phyloP scores from a whole-genome alignment of 2,888 invertebrate species.

The Sclerodermus sp. region DNA sequence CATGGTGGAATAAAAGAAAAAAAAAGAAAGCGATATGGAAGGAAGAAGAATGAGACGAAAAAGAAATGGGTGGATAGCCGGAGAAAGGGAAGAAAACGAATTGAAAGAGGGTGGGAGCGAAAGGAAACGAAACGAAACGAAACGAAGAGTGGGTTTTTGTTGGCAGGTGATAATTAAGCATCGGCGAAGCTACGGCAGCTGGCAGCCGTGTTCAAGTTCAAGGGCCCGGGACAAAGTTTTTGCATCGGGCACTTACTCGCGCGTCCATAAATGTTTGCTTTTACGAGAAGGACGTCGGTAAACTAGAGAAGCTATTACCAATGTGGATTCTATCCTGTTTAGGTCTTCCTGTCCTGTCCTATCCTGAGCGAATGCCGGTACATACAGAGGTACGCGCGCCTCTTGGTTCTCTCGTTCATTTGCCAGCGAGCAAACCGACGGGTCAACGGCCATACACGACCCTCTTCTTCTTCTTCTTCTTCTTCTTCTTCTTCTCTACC shows the following conservation, averaged over 20 bases:
- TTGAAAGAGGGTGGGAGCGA: too few relatives aligned
- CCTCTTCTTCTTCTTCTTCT: too few relatives aligned
- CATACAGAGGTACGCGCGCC: conserved; percentile 10
- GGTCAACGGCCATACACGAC: conserved; percentile 55
- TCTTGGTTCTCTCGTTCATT: neutral
- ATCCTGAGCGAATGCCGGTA: conserved; percentile 9
- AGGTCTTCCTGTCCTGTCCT: conserved; percentile 18
- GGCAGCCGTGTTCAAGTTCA: neutral
- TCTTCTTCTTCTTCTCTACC: too few relatives aligned
- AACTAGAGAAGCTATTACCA: conserved; percentile 31
- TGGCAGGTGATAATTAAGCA: too few relatives aligned
- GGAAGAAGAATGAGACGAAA: too few relatives aligned
- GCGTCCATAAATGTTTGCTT: conserved; percentile 28
- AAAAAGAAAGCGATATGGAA: too few relatives aligned
- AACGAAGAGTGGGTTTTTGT: too few relatives aligned
- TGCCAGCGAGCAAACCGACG: conserved; percentile 22
- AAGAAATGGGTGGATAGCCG: neutral
- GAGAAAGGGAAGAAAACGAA: neutral
- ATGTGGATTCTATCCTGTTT: conserved; percentile 31
- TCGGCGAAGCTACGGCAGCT: too few relatives aligned
- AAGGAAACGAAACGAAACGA: too few relatives aligned
- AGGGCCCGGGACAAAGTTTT: conserved; percentile 6
- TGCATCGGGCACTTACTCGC: neutral
- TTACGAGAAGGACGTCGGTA: conserved; percentile 23
- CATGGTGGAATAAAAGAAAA: too few relatives aligned